Conservation (phyloP, 1,140 invertebrate species). For the Drosophila fuyamai region DNA sequence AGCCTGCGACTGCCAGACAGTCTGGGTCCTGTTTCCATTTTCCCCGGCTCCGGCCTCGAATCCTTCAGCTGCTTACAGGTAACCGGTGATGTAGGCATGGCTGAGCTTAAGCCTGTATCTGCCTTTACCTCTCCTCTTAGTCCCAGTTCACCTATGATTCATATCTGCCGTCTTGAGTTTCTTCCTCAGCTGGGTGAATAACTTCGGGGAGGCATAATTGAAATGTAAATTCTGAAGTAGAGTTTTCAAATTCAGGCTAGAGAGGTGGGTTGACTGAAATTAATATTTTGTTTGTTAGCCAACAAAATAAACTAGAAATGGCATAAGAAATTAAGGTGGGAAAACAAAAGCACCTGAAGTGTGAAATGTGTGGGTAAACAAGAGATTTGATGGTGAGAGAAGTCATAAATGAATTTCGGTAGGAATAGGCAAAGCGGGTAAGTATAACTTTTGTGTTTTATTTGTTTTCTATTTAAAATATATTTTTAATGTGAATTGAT, state of each 20-base stretch:
- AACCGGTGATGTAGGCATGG: conserved; percentile 10
- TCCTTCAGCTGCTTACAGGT: conserved; percentile 9
- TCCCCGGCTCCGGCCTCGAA: not conserved
- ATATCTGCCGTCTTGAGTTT: conserved; percentile 28
- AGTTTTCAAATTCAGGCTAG: conserved; percentile 38
- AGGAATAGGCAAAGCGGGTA: too few relatives aligned
- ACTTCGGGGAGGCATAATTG: conserved; percentile 62
- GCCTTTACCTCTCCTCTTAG: conserved; percentile 17
- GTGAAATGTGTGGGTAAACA: not conserved
- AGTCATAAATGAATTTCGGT: not conserved
- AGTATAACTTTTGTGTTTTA: too few relatives aligned
- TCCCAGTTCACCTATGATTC: conserved; percentile 24
- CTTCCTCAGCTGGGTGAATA: conserved; percentile 5
- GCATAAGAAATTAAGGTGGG: conserved; percentile 33
- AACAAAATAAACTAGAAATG: conserved; percentile 44
- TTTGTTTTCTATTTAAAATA: too few relatives aligned
- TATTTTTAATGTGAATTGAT: too few relatives aligned
- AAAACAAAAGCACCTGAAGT: conserved; percentile 1
- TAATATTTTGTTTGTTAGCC: conserved; percentile 54
- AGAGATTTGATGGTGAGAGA: not conserved
- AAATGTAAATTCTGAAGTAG: conserved; percentile 70
- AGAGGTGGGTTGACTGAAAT: conserved; percentile 38
- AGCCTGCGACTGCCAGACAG: conserved; percentile 41
- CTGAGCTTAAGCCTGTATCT: conserved; percentile 16
- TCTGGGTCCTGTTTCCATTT: conserved; percentile 5